These are phyloP conservation scores for Synanthedon myopaeformis DNA, from an alignment of 2,888 invertebrate species.

Conservation along the genomic window DNA sequence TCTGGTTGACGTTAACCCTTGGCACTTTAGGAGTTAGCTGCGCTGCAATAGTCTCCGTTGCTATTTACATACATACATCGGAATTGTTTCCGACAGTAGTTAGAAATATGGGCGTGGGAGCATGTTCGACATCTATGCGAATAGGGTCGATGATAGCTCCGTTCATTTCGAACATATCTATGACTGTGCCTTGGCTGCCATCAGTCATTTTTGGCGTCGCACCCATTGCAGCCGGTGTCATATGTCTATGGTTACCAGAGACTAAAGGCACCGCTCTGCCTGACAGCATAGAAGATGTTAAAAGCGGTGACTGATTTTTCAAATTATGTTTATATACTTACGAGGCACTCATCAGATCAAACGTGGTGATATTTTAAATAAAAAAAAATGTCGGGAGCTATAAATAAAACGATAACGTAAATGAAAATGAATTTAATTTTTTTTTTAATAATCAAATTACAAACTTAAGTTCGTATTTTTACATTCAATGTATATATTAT, in stretches of 20 bases:
- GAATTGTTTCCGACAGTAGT: conserved; percentile 91
- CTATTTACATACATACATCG: conserved; percentile 86
- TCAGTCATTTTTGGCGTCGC: conserved; percentile 78
- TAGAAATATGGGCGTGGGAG: conserved; percentile 86
- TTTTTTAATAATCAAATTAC: too few species aligned
- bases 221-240: conserved; percentile 73
- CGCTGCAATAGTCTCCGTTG: conserved; percentile 81
- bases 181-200: conserved; percentile 72
- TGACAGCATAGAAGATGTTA: conserved; percentile 81
- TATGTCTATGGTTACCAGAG: conserved; percentile 80
- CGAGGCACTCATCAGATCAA: too few species aligned
- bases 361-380: not conserved
- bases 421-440: too few species aligned
- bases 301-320: conserved; percentile 23
- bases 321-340: not conserved
- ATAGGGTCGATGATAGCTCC: conserved; percentile 89
- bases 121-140: conserved; percentile 85
- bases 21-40: conserved; percentile 83
- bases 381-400: too few species aligned
- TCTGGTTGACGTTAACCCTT: conserved; percentile 70
- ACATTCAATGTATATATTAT: too few species aligned
- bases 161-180: conserved; percentile 75
- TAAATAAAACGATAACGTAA: too few species aligned
- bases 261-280: conserved; percentile 79
- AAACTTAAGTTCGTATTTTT: too few species aligned